Conservation (phyloP, 2,888 invertebrate genomes). For the Dione juno region DNA sequence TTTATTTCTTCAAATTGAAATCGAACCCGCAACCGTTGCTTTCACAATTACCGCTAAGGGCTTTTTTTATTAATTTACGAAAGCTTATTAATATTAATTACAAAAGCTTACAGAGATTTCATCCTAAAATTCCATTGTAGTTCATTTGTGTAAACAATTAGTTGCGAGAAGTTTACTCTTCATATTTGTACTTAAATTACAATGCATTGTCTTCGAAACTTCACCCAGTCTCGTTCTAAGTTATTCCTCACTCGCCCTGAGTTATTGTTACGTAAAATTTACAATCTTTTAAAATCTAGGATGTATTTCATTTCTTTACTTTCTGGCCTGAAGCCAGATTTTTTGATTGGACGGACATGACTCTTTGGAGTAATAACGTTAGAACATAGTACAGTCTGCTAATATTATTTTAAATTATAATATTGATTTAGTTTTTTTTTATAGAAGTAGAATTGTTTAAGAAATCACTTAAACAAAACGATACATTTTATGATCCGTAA, state of each 20-base stretch:
- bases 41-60: no score
- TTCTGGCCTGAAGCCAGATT: constrained; percentile 42
- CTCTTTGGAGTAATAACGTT: constrained; percentile 29
- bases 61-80: no score
- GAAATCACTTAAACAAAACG: no score
- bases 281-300: constrained; percentile 43
- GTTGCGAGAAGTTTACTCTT: constrained; percentile 47
- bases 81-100: no score
- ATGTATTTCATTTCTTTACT: constrained; percentile 40
- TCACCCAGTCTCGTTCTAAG: constrained; percentile 51
- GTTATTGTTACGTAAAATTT: constrained; percentile 40
- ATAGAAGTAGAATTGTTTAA: not conserved
- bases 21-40: no score
- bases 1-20: no score
- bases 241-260: constrained; percentile 40
- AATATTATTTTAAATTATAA: constrained; percentile 5
- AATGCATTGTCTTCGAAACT: constrained; percentile 58
- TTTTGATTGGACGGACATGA: constrained; percentile 43
- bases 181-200: constrained; percentile 49
- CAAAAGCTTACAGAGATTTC: no score
- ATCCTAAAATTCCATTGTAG: constrained; percentile 24
- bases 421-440: not conserved
- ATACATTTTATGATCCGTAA: not conserved
- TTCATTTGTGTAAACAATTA: constrained; percentile 29
- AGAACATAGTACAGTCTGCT: not conserved